A percentile compares a stretch with the other conserved stretches of the same genome.
Conservation (phyloP, 2,797 vertebrate species). For the Xiphorhynchus erythropygius region DNA sequence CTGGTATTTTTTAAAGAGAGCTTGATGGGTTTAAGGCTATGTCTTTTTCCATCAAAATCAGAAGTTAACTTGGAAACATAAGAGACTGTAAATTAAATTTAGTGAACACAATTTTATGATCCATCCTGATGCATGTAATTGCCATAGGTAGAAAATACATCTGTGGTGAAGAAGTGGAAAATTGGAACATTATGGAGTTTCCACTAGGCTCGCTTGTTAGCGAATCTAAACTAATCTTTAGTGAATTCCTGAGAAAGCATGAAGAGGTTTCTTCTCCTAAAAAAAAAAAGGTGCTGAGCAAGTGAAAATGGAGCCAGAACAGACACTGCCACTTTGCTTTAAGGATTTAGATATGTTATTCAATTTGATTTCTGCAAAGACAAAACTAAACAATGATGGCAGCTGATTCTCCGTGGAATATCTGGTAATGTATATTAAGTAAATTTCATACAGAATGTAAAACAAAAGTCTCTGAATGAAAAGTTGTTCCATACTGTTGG, state of each 20-base stretch:
- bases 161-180: constrained; percentile 65
- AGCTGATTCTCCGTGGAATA: constrained; percentile 16
- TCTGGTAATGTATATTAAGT: constrained; percentile 21
- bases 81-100: constrained; percentile 55
- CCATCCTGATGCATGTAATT: constrained; percentile 51
- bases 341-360: constrained; percentile 37
- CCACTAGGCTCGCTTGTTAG: constrained; percentile 36
- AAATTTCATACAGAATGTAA: constrained; percentile 20
- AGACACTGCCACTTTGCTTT: constrained; percentile 38
- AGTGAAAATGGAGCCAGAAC: constrained; percentile 59
- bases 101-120: constrained; percentile 47
- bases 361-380: constrained; percentile 40
- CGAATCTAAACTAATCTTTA: constrained; percentile 62
- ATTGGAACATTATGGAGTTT: constrained; percentile 67
- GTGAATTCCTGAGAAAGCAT: constrained; percentile 53
- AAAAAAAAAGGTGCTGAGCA: constrained; percentile 32
- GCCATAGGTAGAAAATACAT: constrained; percentile 66
- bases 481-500: neutral
- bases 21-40: neutral
- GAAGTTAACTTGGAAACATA: constrained; percentile 47
- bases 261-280: constrained; percentile 28
- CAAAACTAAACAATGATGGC: constrained; percentile 48
- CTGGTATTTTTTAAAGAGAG: neutral
- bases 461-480: constrained; percentile 33
- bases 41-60: constrained; percentile 67